Base-by-base conservation (phyloP, 2,797 vertebrate genomes). In the Psittacula derbiana region DNA sequence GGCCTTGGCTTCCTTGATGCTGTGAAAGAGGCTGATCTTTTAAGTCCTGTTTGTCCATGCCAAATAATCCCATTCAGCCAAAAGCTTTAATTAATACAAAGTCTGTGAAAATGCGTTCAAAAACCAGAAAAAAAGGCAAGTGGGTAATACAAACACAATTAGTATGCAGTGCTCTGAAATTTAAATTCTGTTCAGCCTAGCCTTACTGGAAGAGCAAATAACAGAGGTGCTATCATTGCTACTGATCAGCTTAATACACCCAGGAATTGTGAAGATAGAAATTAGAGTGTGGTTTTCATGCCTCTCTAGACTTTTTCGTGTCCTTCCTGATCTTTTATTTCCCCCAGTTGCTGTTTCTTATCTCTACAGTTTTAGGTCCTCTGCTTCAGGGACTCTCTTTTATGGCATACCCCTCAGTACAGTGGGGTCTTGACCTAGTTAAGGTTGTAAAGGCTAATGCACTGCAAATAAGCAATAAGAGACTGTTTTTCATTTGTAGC, bases 211-310 rank as follows among this genome's bases (percentile, higher is more conserved):
- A 93, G 60, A 92, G 43, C 52, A 96, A 93, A 92, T 86, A 96
- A 67, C 92, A 94, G 82, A 93, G 90, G 89, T 91, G 66, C 46
- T 90, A 96, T 93, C 82, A 81, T 91, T 88, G 72, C 90, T 95
- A 86, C 85, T 94, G 85, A 96, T 93, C 15, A 3, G 75, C 73
- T 95, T 66, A 93, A 93, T 88, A 90, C 92, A 93, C 70, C 4
- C 66, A 92, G 94, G 91, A 94, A 76, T 73, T 74, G 47, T 61
- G 74, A 49, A 87, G 83, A 76, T 12, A 93, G 67, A 92, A 93
- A 94, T 81, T 58, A 75, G 30, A 88, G 21, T 36, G 62, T 92
- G 62, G 33, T 87, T 89, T 95, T 86, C 47, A 50, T 91, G 67
- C 72, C 53, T 92, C 28, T 66, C 62, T 90, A 84, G 90, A 75